Base-by-base conservation (phyloP, 1,140 invertebrate species). In the Antheraea pernyi region DNA sequence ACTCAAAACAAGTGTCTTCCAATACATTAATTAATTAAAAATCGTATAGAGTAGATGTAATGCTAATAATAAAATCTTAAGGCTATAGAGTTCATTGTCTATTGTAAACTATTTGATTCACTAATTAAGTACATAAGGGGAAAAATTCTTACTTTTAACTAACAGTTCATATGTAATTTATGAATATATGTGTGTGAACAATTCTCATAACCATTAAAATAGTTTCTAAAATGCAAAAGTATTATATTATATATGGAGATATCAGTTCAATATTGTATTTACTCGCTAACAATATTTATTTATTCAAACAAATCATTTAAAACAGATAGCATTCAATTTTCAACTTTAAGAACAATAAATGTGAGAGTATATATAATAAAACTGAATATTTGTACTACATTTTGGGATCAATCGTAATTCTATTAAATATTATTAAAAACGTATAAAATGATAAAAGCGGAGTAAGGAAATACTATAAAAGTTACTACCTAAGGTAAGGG, bases 91-190 rank as follows among this genome's bases (percentile, higher is more conserved):
- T 74, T 80, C 78, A 82, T 81, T 75, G 75, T 77, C 79, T 85
- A 84, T 86, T 78, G 81, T 78, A 78, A 80, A 77, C 77, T 84
- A 82, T 82, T 81, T 77, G 1, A 6, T 53, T 82, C 36, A 72
- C 76, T 84, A 83, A 73, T 87, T 87, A 87, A 87, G 85, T 87
- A 87, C 85, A 84, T 77, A 68, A 77, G 73, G 81, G 81, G 46
- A 53, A 75, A 78, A 75, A 78, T 68, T 73, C 42, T 16, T 69
- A 62, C 68, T 67, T 68, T 13, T 36, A 74, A 63, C 68, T 75
- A 75, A 72, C 61, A 69, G 68, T 61, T 18, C 19, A 62, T 72
- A 66, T 71, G 36, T 42, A 36, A 73, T 62, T n/a, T 53, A 16
- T 53, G 46, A n/a, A 53, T 53, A 48, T 11, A 53, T 53, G 5